These are phyloP conservation scores for Petrosia ficiformis DNA, from an alignment of 37 sponge, comb jelly and placozoan genomes.

Conservation along the genomic window DNA sequence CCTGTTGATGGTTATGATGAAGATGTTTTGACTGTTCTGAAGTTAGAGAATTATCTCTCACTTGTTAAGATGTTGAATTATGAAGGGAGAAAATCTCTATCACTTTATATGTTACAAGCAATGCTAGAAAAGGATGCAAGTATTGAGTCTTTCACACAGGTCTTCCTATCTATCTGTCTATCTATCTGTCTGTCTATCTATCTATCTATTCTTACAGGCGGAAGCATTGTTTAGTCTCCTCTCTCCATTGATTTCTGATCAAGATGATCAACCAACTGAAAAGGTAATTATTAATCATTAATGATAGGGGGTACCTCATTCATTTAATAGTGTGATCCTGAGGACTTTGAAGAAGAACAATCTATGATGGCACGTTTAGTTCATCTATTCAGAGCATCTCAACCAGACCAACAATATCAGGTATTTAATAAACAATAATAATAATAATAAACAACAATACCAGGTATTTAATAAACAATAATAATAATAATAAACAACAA, in stretches of 20 bases:
- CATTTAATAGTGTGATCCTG: constrained; percentile 69
- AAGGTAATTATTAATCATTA: too few species aligned
- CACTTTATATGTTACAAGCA: constrained; percentile 65
- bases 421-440: constrained; percentile 22
- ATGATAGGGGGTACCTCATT: too few species aligned
- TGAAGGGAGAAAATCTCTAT: constrained; percentile 69
- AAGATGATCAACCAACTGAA: constrained; percentile 78
- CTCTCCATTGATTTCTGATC: constrained; percentile 75
- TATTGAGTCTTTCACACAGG: constrained; percentile 78
- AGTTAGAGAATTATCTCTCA: constrained; percentile 68
- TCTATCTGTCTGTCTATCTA: too few species aligned
- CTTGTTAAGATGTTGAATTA: constrained; percentile 61
- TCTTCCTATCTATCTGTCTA: too few species aligned
- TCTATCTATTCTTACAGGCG: constrained; percentile 50
- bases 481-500: constrained; percentile 58
- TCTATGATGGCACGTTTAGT: constrained; percentile 84
- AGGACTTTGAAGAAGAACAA: constrained; percentile 93
- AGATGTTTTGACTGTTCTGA: constrained; percentile 82
- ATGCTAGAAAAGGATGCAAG: constrained; percentile 66
- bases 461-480: constrained; percentile 36
- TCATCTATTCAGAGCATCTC: constrained; percentile 69
- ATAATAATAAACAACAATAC: constrained; percentile 72
- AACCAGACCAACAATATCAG: constrained; percentile 92
- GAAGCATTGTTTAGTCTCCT: constrained; percentile 78
- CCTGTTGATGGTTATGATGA: constrained; percentile 81